These are phyloP conservation scores for Neuroscelio doddi DNA, from an alignment of 2,888 invertebrate genomes.

Conservation along the genomic window DNA sequence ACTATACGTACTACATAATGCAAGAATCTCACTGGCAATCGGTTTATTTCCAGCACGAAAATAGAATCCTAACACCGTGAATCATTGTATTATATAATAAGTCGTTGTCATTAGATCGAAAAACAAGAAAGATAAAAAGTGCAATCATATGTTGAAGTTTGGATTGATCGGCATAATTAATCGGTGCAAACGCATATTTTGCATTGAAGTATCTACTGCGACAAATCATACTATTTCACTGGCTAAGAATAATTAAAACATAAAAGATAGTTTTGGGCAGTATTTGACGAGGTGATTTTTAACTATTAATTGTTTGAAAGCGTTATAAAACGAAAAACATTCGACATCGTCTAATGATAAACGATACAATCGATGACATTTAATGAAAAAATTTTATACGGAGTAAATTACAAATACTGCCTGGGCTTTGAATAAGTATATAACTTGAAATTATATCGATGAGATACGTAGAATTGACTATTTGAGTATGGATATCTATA, in stretches of 20 bases:
- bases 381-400: conserved; percentile 22
- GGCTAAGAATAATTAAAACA: not conserved
- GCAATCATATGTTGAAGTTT: conserved; percentile 1
- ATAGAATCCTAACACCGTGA: conserved; percentile 1
- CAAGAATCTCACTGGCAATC: conserved; percentile 27
- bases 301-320: not conserved
- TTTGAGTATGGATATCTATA: conserved; percentile 68
- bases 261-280: not conserved
- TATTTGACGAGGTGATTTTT: not conserved
- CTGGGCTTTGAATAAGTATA: conserved; percentile 49
- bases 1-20: conserved; percentile 13
- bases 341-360: not conserved
- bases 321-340: not conserved
- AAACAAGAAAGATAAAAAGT: not conserved
- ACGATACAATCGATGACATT: conserved; percentile 1
- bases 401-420: conserved; percentile 49
- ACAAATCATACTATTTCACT: too few relatives aligned
- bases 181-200: not conserved
- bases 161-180: not conserved
- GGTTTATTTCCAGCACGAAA: conserved; percentile 24
- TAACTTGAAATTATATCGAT: conserved; percentile 65
- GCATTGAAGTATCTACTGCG: not conserved
- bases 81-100: conserved; percentile 23
- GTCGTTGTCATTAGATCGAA: conserved; percentile 1
- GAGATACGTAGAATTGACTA: conserved; percentile 66